Percentiles rank a stretch among this genome's conserved stretches.
Evolutionary conservation across 2,113 vertebrate species (phyloP).

Genomic region (Actenoides hombroni): DNA sequence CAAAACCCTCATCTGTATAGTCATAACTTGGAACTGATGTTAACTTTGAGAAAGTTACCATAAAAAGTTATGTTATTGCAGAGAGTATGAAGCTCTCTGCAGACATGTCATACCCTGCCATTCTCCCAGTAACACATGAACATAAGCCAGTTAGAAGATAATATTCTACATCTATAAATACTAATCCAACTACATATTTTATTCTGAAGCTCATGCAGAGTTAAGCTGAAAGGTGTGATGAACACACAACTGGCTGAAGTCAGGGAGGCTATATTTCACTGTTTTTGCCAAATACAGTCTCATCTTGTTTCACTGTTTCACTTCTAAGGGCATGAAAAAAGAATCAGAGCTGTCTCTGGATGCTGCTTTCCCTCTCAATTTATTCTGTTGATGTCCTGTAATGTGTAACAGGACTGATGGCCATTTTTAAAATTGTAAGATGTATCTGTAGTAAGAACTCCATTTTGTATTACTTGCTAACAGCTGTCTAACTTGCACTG

Average conservation of each 20-base stretch:
- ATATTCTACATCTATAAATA: neutral
- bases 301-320: neutral
- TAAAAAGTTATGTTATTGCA: neutral
- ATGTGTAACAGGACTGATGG: neutral
- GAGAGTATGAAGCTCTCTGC: neutral
- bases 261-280: neutral
- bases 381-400: neutral
- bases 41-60: neutral
- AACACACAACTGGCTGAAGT: neutral
- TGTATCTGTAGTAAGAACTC: neutral
- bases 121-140: neutral
- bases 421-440: neutral
- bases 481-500: neutral
- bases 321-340: neutral
- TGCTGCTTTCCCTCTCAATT: neutral
- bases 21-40: neutral
- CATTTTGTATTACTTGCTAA: neutral
- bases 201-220: neutral
- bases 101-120: neutral
- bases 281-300: neutral
- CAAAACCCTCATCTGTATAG: neutral
- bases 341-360: neutral
- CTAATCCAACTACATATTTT: neutral
- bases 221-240: neutral
- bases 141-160: neutral